A percentile compares a stretch with the other conserved stretches of the same genome.
These are phyloP conservation scores for Squalus acanthias DNA, from an alignment of 2,797 vertebrate species.

Conservation along the genomic window DNA sequence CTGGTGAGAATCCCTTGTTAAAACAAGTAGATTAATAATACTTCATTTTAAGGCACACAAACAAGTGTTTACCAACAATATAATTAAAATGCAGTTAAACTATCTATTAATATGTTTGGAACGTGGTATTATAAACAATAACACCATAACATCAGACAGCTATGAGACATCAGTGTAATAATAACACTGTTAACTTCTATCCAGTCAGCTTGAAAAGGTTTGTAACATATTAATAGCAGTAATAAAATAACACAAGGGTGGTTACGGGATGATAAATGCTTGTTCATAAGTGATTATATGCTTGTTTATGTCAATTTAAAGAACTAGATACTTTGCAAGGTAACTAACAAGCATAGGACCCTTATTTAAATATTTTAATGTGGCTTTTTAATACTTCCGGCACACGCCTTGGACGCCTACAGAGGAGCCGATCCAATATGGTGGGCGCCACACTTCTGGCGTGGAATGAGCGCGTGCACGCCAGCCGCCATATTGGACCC, in stretches of 20 bases:
- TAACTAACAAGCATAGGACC: neutral
- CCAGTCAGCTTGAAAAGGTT: neutral
- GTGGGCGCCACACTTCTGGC: neutral
- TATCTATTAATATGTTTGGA: conserved; percentile 37
- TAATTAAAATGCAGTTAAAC: conserved; percentile 37
- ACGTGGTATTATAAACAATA: conserved; percentile 33
- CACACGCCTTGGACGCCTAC: neutral
- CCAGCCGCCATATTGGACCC: neutral
- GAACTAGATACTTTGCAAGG: neutral
- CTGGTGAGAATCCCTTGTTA: neutral
- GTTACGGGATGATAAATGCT: neutral
- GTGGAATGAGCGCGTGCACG: neutral
- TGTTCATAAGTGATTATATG: neutral
- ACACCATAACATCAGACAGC: conserved; percentile 27
- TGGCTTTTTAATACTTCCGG: neutral
- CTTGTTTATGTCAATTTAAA: conserved; percentile 15
- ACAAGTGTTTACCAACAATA: conserved; percentile 35
- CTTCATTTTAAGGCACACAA: conserved; percentile 31
- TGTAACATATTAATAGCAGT: conserved; percentile 26
- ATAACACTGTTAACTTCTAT: conserved; percentile 7
- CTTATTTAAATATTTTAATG: neutral
- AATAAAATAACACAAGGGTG: neutral
- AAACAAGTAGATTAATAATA: conserved; percentile 28
- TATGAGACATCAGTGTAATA: conserved; percentile 14
- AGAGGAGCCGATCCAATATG: neutral